phyloP scores from a whole-genome alignment of 2,888 invertebrate species.

The Zhuqinia jingwanae region DNA sequence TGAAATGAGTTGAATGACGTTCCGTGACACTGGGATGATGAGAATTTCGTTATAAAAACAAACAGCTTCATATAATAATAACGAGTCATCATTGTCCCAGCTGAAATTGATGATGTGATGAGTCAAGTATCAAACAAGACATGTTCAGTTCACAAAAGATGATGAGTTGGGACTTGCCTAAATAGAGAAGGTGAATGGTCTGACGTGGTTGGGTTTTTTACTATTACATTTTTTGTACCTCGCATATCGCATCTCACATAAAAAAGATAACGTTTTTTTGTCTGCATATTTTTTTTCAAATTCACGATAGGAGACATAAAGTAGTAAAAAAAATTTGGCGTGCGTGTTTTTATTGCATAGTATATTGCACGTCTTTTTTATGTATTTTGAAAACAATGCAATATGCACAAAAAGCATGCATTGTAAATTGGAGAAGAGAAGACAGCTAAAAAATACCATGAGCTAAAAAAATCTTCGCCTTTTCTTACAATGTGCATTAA shows the following conservation, averaged over 20 bases:
- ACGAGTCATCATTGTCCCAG: background rate
- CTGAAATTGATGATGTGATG: constrained; percentile 8
- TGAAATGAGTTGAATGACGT: constrained; percentile 40
- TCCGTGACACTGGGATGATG: constrained; percentile 52
- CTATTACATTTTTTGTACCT: background rate
- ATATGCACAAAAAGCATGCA: too few relatives aligned
- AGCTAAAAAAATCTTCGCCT: too few relatives aligned
- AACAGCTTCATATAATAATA: background rate
- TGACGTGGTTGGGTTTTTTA: background rate
- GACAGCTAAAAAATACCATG: too few relatives aligned
- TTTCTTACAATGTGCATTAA: too few relatives aligned
- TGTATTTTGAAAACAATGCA: background rate
- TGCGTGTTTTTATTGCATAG: constrained; percentile 1
- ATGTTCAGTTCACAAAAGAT: too few relatives aligned
- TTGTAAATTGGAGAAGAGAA: background rate
- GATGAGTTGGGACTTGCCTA: too few relatives aligned
- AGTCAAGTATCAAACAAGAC: too few relatives aligned
- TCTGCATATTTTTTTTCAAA: background rate
- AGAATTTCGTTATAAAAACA: constrained; percentile 6
- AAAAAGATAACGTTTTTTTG: background rate
- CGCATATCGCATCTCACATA: background rate
- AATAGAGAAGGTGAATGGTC: background rate
- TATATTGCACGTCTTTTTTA: background rate
- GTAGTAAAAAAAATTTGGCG: background rate
- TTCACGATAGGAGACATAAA: background rate